These are phyloP conservation scores for Phylloscopus trochilus DNA, from an alignment of 2,113 vertebrate species.

Conservation along the genomic window DNA sequence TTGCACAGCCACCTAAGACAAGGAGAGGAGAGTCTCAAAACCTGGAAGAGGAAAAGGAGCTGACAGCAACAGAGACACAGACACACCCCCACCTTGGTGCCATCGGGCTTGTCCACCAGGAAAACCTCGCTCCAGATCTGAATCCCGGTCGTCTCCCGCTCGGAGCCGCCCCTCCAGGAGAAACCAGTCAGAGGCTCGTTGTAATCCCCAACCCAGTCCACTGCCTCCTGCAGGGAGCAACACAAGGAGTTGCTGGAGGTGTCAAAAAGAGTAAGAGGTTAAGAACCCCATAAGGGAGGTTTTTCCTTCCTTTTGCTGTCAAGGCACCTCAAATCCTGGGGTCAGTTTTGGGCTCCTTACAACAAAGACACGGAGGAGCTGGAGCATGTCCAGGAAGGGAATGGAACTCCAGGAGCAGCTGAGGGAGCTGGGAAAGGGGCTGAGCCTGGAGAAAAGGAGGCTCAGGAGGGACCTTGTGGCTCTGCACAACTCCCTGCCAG, in stretches of 20 bases:
- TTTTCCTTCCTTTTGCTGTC: not conserved
- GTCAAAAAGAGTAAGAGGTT: not conserved
- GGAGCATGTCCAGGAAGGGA: fast-evolving
- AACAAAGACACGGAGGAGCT: not conserved
- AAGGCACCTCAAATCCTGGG: not conserved
- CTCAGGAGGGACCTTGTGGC: not conserved
- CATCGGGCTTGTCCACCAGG: constrained; percentile 92
- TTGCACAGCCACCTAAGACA: not conserved
- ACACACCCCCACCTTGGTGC: constrained; percentile 81
- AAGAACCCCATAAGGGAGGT: not conserved
- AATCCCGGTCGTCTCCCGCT: constrained; percentile 96
- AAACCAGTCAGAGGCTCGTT: constrained; percentile 95
- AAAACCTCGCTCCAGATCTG: constrained; percentile 99
- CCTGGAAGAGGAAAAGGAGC: not conserved
- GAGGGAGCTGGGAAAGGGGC: not conserved
- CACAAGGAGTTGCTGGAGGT: not conserved
- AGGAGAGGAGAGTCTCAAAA: not conserved
- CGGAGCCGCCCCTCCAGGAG: constrained; percentile 96
- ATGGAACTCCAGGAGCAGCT: fast-evolving
- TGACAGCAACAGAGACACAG: not conserved
- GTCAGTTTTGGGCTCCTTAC: not conserved
- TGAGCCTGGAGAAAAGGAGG: not conserved
- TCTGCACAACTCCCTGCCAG: not conserved
- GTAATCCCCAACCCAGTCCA: constrained; percentile 87
- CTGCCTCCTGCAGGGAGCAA: constrained; percentile 75